Base-by-base conservation (phyloP, 1,140 invertebrate species). In the Sycophila sp. region DNA sequence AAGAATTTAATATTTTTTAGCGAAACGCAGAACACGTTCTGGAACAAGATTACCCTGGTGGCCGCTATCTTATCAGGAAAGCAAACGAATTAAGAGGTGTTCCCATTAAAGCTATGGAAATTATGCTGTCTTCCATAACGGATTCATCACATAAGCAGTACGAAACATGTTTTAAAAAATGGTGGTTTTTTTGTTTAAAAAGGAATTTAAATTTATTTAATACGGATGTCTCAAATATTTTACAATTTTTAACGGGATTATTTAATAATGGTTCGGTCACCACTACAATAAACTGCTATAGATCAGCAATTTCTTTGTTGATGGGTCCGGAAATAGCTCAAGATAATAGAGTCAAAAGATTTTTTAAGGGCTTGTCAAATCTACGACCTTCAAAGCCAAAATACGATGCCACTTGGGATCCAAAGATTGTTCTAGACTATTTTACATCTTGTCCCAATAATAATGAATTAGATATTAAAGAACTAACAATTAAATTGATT, bases 121-220 rank as follows among this genome's bases (percentile, higher is more conserved):
- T 80, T 5, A 60, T 75, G 36, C 6, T 81, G 8, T 69, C 75
- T 0, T 82, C 80, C 19, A 32, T 81, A 1, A 59, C 75, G 0
- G 60, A 76, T 0, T 71, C 49, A 22, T 77, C 81, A 2, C 11
- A 66, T 2, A 74, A 75, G 28, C 78, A 81, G 34, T 81, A 81
- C 58, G 69, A 71, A 15, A 38, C 47, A 1, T 30, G 71, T 2
- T 69, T 75, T 1, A 80, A 77, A 59, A 55, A 68, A 6, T 83
- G 79, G 75, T 76, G 76, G 64, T 3, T 45, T 0, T 82, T 76
- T 60, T 80, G 80, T 71, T 2, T 24, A 6, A 22, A 26, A 36
- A 51, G 73, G 22, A 73, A 30, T 42, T 73, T 11, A 26, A 68
- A 51, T n/a, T n/a, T n/a, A 0, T 26, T 17, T 73, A 45, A 24